phyloP scores from a whole-genome alignment of 2,797 vertebrate species.

The Triplophysa bombifrons region DNA sequence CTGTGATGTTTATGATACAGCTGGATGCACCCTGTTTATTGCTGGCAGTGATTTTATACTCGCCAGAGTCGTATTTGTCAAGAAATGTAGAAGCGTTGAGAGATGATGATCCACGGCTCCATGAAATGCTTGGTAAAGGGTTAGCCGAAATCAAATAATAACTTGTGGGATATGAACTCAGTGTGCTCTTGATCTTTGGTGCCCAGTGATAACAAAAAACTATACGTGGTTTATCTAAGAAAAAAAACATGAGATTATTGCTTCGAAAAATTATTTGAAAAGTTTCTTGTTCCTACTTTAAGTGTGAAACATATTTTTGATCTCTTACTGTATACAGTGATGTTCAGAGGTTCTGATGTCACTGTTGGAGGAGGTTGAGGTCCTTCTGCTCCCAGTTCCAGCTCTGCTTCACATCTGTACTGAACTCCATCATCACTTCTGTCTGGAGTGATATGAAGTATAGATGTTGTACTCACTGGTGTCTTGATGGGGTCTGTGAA shows the following conservation, averaged over 20 bases:
- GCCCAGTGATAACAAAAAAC: neutral
- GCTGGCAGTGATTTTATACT: slow-evolving; percentile 6
- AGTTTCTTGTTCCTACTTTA: neutral
- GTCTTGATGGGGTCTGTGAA: accelerated
- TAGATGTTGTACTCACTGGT: neutral
- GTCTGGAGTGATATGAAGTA: neutral
- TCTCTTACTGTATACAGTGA: slow-evolving; percentile 62
- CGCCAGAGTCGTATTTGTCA: slow-evolving; percentile 55
- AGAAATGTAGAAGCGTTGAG: slow-evolving; percentile 40
- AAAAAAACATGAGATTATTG: neutral
- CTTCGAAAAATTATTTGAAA: neutral
- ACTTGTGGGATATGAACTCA: slow-evolving; percentile 30
- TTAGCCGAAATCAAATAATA: slow-evolving; percentile 55
- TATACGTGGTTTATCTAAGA: slow-evolving; percentile 61
- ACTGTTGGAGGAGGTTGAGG: slow-evolving; percentile 51
- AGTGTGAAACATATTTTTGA: neutral
- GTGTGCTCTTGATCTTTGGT: neutral
- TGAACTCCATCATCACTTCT: slow-evolving; percentile 38
- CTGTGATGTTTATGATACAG: slow-evolving; percentile 45
- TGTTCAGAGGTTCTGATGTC: slow-evolving; percentile 52
- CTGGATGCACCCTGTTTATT: neutral
- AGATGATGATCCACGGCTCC: slow-evolving; percentile 31
- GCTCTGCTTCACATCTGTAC: slow-evolving; percentile 62
- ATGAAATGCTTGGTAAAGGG: slow-evolving; percentile 56
- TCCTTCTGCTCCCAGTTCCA: slow-evolving; percentile 63